These are phyloP conservation scores for Margaritifera margaritifera DNA, from an alignment of 2,888 invertebrate genomes.

Conservation along the genomic window DNA sequence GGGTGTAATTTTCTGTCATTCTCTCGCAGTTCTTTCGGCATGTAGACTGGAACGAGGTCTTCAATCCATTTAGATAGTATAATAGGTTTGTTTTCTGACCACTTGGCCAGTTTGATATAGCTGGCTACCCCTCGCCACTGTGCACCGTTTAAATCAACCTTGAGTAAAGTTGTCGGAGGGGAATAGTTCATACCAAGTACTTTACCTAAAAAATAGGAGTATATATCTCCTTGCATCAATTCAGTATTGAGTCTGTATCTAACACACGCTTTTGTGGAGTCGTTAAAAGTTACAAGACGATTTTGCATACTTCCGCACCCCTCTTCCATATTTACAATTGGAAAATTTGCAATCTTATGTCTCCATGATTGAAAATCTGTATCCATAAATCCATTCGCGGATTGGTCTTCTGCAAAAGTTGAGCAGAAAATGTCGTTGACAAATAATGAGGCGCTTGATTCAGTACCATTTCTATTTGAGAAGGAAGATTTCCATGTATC, in stretches of 20 bases:
- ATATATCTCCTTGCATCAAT: constrained; percentile 92
- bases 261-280: constrained; percentile 86
- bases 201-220: constrained; percentile 87
- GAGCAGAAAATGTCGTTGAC: constrained; percentile 43
- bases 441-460: too few relatives aligned
- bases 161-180: constrained; percentile 83
- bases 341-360: constrained; percentile 74
- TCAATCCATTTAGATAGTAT: constrained; percentile 81
- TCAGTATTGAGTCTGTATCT: constrained; percentile 90
- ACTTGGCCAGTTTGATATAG: constrained; percentile 84
- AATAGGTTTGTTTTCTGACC: constrained; percentile 85
- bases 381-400: constrained; percentile 44
- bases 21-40: constrained; percentile 85
- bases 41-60: constrained; percentile 83
- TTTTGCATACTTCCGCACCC: constrained; percentile 94
- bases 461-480: too few relatives aligned
- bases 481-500: too few relatives aligned
- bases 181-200: constrained; percentile 82
- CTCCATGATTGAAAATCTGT: constrained; percentile 78
- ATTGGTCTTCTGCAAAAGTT: constrained; percentile 36
- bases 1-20: constrained; percentile 60
- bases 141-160: constrained; percentile 75
- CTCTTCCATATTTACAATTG: constrained; percentile 81
- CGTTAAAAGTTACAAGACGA: constrained; percentile 83
- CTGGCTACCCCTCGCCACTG: constrained; percentile 72